These are phyloP conservation scores for Ditylenchus dipsaci DNA, from an alignment of 1,140 invertebrate species.

Conservation along the genomic window DNA sequence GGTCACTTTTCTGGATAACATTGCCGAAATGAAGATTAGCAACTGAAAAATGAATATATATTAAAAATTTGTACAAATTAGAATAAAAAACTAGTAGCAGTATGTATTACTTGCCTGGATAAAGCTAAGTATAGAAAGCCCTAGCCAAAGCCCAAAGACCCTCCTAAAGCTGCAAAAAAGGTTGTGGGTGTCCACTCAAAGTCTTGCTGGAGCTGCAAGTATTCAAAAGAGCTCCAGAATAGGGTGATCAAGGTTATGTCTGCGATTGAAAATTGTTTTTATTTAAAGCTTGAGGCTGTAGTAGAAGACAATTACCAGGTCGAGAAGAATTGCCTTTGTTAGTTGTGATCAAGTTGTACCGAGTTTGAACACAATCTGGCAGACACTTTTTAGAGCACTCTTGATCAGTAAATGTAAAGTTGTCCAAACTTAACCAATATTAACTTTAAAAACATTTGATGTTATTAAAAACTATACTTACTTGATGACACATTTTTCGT, in stretches of 20 bases:
- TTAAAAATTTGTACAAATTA: neutral
- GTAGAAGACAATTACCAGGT: neutral
- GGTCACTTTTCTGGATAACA: neutral
- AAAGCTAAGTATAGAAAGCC: slow-evolving; percentile 33
- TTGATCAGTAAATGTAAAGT: slow-evolving; percentile 39
- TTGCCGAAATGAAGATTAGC: neutral
- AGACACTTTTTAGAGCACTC: slow-evolving; percentile 41
- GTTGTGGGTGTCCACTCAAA: slow-evolving; percentile 11
- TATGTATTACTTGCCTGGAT: slow-evolving; percentile 27
- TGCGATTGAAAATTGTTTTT: slow-evolving; percentile 10
- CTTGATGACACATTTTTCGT: slow-evolving; percentile 45
- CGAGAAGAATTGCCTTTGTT: slow-evolving; percentile 3
- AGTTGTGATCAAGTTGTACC: slow-evolving; percentile 36
- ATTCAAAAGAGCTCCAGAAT: slow-evolving; percentile 38
- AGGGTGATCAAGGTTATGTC: slow-evolving; percentile 29
- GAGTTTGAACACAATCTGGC: slow-evolving; percentile 44
- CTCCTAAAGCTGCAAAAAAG: slow-evolving; percentile 33
- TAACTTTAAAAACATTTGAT: too few species aligned
- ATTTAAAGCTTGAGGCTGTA: too few species aligned
- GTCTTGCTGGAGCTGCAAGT: slow-evolving; percentile 30
- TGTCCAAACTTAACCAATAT: slow-evolving; percentile 25
- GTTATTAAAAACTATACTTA: slow-evolving; percentile 27
- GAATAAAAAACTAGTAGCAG: neutral
- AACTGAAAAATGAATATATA: neutral
- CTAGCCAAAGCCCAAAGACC: slow-evolving; percentile 36